Percentiles rank a stretch among this genome's conserved stretches.
Conservation (phyloP, 2,113 vertebrate species). For the Telmatochromis brachygnathus region DNA sequence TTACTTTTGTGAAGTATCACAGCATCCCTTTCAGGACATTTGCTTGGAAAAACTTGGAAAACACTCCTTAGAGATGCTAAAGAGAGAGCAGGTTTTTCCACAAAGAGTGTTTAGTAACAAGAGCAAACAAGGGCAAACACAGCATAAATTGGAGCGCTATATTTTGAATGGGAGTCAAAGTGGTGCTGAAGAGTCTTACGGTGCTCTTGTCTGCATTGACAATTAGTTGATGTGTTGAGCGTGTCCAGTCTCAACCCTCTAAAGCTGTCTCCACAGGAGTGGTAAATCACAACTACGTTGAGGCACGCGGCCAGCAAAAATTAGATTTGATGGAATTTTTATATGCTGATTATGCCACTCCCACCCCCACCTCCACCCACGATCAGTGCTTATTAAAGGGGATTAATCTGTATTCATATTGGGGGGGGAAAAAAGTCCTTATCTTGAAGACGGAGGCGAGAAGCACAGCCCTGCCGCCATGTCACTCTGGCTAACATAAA, state of each 20-base stretch:
- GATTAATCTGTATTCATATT: constrained; percentile 85
- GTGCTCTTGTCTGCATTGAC: constrained; percentile 19
- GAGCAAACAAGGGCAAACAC: neutral
- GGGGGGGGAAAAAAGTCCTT: constrained; percentile 67
- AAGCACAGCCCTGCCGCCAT: constrained; percentile 51
- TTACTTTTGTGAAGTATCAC: neutral
- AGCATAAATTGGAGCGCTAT: neutral
- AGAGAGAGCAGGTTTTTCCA: neutral
- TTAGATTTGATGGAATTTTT: constrained; percentile 82
- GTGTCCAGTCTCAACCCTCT: constrained; percentile 48
- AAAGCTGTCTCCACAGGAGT: constrained; percentile 56
- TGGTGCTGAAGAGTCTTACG: neutral
- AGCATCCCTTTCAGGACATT: neutral
- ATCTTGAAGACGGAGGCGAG: constrained; percentile 70
- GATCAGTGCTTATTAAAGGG: constrained; percentile 86
- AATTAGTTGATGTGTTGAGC: constrained; percentile 48
- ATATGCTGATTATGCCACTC: constrained; percentile 74
- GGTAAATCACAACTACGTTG: constrained; percentile 67
- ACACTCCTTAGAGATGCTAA: neutral
- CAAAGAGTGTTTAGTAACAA: neutral
- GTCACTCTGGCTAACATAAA: constrained; percentile 74
- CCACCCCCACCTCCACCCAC: constrained; percentile 30
- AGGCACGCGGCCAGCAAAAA: constrained; percentile 63
- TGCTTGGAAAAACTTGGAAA: neutral
- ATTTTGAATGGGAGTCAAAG: constrained; percentile 6